These are phyloP conservation scores for Scaptomyza graminum DNA, from an alignment of 1,140 invertebrate genomes.

Conservation along the genomic window DNA sequence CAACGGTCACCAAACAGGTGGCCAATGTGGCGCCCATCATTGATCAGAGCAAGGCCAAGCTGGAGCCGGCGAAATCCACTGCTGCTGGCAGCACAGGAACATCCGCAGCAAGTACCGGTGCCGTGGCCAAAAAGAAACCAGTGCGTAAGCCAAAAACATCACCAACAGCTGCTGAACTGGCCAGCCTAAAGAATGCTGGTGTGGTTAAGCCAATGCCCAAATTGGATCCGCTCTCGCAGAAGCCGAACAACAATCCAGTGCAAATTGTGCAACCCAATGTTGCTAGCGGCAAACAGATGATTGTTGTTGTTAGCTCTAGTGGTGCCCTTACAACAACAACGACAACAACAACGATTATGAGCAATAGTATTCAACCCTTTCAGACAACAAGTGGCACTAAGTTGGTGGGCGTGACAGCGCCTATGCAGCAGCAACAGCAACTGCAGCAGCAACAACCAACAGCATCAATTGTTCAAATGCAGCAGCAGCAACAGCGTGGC, in stretches of 20 bases:
- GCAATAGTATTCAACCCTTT: constrained; percentile 80
- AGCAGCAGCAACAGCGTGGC: constrained; percentile 41
- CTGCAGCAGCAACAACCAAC: constrained; percentile 55
- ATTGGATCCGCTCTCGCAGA: constrained; percentile 75
- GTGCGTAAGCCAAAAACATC: constrained; percentile 76
- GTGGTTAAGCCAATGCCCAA: constrained; percentile 81
- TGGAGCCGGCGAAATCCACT: constrained; percentile 60
- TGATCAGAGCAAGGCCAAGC: constrained; percentile 79
- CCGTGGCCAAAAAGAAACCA: constrained; percentile 76
- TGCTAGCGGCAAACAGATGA: constrained; percentile 79
- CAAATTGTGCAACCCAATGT: constrained; percentile 82
- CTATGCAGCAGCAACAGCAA: constrained; percentile 76
- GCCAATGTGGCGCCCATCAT: constrained; percentile 83
- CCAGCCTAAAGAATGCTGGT: constrained; percentile 71
- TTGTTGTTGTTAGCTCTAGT: constrained; percentile 60
- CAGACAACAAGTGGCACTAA: constrained; percentile 84
- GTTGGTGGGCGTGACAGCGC: constrained; percentile 84
- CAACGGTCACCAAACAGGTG: constrained; percentile 77
- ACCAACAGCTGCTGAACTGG: constrained; percentile 68
- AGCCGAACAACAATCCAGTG: constrained; percentile 80
- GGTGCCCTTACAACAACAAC: constrained; percentile 58
- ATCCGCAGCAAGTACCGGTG: constrained; percentile 41
- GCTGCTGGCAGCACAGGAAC: constrained; percentile 13
- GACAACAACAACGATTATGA: constrained; percentile 72
- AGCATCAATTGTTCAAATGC: constrained; percentile 31